phyloP scores from a whole-genome alignment of 2,888 invertebrate species.

The Trissonchulus sp. region DNA sequence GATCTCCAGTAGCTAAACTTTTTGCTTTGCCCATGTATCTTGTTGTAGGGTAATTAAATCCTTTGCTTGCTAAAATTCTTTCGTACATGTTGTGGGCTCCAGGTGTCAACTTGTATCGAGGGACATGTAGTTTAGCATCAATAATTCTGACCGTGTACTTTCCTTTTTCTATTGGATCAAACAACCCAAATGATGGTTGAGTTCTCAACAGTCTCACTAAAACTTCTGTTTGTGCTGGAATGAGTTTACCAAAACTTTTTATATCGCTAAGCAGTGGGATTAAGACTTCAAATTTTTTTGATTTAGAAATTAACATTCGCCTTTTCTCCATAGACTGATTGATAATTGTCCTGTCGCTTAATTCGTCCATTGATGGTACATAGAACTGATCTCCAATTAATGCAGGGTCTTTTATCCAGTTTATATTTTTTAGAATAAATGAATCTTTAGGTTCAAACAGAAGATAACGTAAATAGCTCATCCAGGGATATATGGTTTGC shows the following conservation, averaged over 20 bases:
- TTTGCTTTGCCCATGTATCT: neutral
- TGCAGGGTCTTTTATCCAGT: neutral
- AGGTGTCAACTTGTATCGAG: neutral
- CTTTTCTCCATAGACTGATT: neutral
- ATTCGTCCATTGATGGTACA: neutral
- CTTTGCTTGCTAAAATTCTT: neutral
- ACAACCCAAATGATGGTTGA: neutral
- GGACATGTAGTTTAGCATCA: neutral
- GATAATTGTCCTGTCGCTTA: neutral
- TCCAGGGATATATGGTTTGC: neutral
- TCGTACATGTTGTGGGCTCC: neutral
- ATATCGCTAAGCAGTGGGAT: neutral
- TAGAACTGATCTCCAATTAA: neutral
- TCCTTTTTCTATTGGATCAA: neutral
- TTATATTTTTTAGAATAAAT: neutral
- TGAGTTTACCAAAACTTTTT: neutral
- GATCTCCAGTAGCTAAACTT: neutral
- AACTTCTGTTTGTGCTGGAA: neutral
- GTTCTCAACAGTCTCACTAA: neutral
- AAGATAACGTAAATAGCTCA: neutral
- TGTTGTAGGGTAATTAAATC: neutral
- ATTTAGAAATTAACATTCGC: neutral
- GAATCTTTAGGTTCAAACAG: neutral
- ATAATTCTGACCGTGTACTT: neutral
- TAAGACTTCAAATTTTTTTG: neutral